Evolutionary conservation across 2,888 invertebrate species (phyloP), one percentile per base, ranked within the genome.

Genomic region (Elysia crispata): DNA sequence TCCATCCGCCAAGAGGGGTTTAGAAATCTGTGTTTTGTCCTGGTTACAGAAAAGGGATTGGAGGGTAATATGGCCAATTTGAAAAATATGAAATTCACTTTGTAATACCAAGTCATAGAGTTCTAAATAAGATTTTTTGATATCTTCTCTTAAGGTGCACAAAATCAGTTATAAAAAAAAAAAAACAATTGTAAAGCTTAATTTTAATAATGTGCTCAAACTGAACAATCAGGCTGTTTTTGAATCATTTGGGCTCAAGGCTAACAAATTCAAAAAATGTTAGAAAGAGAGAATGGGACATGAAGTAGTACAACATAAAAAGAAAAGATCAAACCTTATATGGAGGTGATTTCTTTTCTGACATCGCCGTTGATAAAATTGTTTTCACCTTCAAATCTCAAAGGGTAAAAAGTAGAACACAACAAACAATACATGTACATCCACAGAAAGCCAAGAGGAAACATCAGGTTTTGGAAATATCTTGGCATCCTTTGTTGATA

Each of bases 261-360:
- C n/a, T n/a, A 54, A 15, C 13, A 54, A 54, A 54, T 15, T 54
- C 3, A 60, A 20, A 60, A 60, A 8, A 60, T 23, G 20, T 60
- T 23, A 23, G 20, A 23, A 6, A 23, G 20, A 54, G 54, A 15
- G 54, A 15, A 54, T 20, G 20, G 54, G 13, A 54, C 54, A 54
- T 54, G 13, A 20, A 54, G n/a, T n/a, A n/a, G n/a, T n/a, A n/a
- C n/a, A n/a, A n/a, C n/a, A n/a, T 54, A 54, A 54, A 15, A 54
- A 15, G 60, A 67, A 41, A 70, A 54, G 8, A 66, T 64, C 73
- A 77, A 82, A 89, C 89, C 89, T 89, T 89, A 84, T 86, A 86
- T 83, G 89, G 88, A 86, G 90, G 90, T 82, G 90, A 90, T 86
- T 89, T 90, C 87, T 89, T 90, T 86, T 90, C 90, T 86, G 90